Conservation (phyloP, 2,888 invertebrate species). For the Anagyrus pseudococci region DNA sequence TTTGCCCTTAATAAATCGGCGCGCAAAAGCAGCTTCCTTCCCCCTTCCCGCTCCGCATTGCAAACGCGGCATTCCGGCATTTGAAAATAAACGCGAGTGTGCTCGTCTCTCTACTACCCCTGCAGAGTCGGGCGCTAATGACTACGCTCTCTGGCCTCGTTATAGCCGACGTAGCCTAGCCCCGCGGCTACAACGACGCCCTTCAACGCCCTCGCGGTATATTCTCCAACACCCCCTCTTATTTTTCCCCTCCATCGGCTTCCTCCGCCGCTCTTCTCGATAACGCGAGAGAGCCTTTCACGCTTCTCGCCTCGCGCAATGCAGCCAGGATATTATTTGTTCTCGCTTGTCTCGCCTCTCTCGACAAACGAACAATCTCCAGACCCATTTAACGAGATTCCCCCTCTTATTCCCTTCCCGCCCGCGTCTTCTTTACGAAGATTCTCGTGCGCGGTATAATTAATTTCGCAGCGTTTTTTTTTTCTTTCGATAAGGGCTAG, state of each 20-base stretch:
- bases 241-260: neutral
- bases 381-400: slow-evolving; percentile 41
- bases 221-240: neutral
- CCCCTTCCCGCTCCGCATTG: too few relatives aligned
- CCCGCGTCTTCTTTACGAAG: neutral
- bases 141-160: too few relatives aligned
- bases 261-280: slow-evolving; percentile 21
- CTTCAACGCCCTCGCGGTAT: too few relatives aligned
- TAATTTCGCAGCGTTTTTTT: too few relatives aligned
- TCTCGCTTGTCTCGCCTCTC: slow-evolving; percentile 56
- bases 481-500: neutral
- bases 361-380: slow-evolving; percentile 57
- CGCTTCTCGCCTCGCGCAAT: slow-evolving; percentile 44
- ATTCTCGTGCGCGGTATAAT: slow-evolving; percentile 16
- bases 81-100: too few relatives aligned
- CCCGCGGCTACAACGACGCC: too few relatives aligned
- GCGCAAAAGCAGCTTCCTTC: too few relatives aligned
- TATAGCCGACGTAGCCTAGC: too few relatives aligned
- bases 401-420: slow-evolving; percentile 12
- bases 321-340: slow-evolving; percentile 60
- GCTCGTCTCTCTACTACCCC: too few relatives aligned
- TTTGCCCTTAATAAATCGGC: too few relatives aligned
- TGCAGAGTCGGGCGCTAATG: too few relatives aligned
- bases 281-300: slow-evolving; percentile 34
- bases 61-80: too few relatives aligned